Evolutionary conservation across 2,888 invertebrate genomes (phyloP).

Genomic region (Eupithecia inturbata): DNA sequence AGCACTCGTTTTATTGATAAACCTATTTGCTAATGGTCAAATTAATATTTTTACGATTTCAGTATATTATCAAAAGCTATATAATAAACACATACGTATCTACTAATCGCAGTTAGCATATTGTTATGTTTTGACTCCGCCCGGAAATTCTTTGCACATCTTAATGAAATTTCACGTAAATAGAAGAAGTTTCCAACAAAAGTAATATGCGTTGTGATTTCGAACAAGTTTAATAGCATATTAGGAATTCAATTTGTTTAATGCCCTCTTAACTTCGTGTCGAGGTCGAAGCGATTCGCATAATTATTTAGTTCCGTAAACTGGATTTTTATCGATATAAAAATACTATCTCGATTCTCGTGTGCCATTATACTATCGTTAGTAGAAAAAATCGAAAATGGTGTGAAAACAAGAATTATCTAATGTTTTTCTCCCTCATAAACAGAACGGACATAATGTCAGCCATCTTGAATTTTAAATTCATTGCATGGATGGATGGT

Average conservation of each 20-base stretch:
- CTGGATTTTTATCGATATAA: constrained; percentile 24
- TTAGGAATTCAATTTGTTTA: constrained; percentile 77
- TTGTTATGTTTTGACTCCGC: constrained; percentile 46
- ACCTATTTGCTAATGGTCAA: not conserved
- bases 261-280: constrained; percentile 60
- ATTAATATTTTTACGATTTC: too few species aligned
- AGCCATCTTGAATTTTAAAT: not conserved
- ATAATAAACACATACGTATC: too few species aligned
- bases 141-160: constrained; percentile 41
- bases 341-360: not conserved
- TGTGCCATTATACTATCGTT: not conserved
- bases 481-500: not conserved
- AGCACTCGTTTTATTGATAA: too few species aligned
- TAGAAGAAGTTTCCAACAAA: constrained; percentile 73
- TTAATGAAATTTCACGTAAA: constrained; percentile 58
- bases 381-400: not conserved
- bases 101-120: not conserved
- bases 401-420: too few species aligned
- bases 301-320: constrained; percentile 34
- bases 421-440: not conserved
- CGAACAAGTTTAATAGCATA: constrained; percentile 75
- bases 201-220: constrained; percentile 69
- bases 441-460: not conserved
- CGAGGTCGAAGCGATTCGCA: constrained; percentile 35
- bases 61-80: not conserved